These are phyloP conservation scores for Gymnogyps californianus DNA, from an alignment of 2,113 vertebrate genomes.

Conservation along the genomic window DNA sequence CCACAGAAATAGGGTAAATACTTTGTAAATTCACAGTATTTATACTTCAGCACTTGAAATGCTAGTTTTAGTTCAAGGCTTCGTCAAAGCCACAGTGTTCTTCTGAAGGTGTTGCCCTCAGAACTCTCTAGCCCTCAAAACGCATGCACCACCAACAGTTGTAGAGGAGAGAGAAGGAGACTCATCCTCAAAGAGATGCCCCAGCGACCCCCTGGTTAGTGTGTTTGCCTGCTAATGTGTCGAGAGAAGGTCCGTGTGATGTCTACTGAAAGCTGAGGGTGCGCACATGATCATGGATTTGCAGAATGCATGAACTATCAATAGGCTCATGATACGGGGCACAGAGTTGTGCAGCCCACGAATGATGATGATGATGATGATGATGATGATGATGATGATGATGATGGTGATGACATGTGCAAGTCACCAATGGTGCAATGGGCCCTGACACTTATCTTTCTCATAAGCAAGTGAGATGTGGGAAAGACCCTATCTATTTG, in stretches of 20 bases:
- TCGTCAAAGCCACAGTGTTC: background rate
- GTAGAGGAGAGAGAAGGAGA: background rate
- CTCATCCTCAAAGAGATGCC: background rate
- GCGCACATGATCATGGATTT: accelerated
- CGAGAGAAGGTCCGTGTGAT: accelerated
- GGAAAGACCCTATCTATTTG: background rate
- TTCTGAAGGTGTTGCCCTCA: background rate
- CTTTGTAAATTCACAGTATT: background rate
- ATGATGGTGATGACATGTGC: background rate
- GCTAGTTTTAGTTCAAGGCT: background rate
- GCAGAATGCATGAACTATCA: background rate
- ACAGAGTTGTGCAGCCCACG: background rate
- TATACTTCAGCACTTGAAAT: background rate
- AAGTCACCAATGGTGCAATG: background rate
- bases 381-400: background rate
- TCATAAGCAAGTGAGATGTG: background rate
- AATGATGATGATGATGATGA: background rate
- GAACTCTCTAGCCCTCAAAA: background rate
- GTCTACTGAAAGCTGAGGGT: background rate
- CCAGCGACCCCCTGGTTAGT: accelerated
- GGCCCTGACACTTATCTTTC: background rate
- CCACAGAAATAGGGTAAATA: background rate
- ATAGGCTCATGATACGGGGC: accelerated
- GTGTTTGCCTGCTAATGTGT: background rate
- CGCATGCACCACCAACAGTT: accelerated